Conservation (phyloP, 2,113 vertebrate genomes). For the Vulpes ferrilata region DNA sequence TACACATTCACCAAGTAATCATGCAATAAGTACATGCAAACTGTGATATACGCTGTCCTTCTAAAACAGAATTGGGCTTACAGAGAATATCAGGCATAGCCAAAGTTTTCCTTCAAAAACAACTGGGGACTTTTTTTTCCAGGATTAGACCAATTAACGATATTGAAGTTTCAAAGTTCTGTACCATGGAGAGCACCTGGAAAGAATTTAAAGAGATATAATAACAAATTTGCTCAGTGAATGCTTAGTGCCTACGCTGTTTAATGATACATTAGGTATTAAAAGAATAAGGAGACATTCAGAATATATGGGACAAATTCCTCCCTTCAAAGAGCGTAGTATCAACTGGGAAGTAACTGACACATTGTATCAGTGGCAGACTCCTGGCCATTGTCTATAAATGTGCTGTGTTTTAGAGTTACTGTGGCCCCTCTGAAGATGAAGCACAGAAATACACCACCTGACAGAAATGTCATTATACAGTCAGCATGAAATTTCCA, state of each 20-base stretch:
- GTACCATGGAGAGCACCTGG: background rate
- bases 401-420: background rate
- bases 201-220: conserved; percentile 24
- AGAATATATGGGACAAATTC: background rate
- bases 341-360: background rate
- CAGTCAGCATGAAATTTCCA: conserved; percentile 24
- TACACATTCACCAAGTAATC: conserved; percentile 13
- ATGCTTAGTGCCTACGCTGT: background rate
- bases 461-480: conserved; percentile 29
- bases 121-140: conserved; percentile 9
- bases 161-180: background rate
- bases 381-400: background rate
- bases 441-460: background rate
- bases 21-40: conserved; percentile 20
- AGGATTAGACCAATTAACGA: background rate
- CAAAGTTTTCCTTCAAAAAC: conserved; percentile 6
- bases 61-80: background rate
- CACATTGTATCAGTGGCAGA: background rate
- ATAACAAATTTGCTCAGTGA: background rate
- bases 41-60: conserved; percentile 4
- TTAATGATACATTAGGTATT: background rate
- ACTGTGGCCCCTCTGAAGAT: background rate
- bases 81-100: background rate
- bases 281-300: background rate
- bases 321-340: background rate